phyloP scores from a whole-genome alignment of 2,113 vertebrate species.

The Dendrocopos noguchii region DNA sequence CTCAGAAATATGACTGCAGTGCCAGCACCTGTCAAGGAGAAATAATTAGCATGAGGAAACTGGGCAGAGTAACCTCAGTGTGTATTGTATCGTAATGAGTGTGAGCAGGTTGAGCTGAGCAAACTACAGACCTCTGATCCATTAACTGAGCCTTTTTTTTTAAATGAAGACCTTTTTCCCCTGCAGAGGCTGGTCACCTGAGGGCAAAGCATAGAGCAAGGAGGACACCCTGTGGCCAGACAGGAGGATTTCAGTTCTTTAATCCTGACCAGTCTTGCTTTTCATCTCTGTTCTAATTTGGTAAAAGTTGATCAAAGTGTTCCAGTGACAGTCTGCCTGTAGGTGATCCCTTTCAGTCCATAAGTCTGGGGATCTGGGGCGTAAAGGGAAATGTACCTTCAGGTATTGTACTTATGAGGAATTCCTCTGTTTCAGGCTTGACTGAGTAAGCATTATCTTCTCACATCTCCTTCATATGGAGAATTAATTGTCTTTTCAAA shows the following conservation, averaged over 20 bases:
- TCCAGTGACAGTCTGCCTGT: background rate
- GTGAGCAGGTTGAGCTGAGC: background rate
- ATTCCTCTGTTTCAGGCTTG: background rate
- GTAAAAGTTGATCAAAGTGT: background rate
- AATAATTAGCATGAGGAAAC: conserved; percentile 16
- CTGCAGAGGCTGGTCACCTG: background rate
- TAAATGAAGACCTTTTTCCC: background rate
- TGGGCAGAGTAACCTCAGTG: background rate
- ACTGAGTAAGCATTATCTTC: background rate
- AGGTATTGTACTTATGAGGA: rapidly evolving
- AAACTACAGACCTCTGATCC: conserved; percentile 1
- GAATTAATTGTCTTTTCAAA: background rate
- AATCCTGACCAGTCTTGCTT: background rate
- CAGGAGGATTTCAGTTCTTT: conserved; percentile 8
- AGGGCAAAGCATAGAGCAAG: conserved; percentile 20
- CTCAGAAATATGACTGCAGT: background rate
- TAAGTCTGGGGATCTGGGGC: rapidly evolving
- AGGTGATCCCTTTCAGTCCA: background rate
- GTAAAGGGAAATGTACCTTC: background rate
- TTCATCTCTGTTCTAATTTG: background rate
- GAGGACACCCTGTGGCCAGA: conserved; percentile 66
- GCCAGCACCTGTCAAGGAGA: conserved; percentile 2
- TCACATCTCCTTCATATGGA: background rate
- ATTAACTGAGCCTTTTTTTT: background rate
- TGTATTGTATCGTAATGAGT: background rate